Evolutionary conservation across 2,888 invertebrate genomes (phyloP).

Genomic region (Altica lythri): DNA sequence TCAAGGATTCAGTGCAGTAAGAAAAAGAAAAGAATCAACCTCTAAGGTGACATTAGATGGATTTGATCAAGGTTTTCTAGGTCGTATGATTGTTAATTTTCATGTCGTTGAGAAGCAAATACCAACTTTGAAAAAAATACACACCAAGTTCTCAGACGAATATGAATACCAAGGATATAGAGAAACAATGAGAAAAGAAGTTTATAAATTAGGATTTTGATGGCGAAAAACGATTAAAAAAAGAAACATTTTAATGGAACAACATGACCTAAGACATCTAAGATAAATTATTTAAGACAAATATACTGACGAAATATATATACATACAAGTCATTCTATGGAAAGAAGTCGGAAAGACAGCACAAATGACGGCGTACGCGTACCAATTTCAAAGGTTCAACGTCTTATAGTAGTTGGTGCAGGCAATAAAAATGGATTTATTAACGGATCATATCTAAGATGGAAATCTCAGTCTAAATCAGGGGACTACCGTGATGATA

Average conservation of each 20-base stretch:
- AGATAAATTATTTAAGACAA: no score
- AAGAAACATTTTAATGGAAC: neutral
- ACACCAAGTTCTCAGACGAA: no score
- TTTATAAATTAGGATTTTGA: neutral
- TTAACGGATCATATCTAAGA: no score
- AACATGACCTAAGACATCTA: neutral
- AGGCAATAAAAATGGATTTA: neutral
- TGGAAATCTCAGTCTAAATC: neutral
- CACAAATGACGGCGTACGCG: neutral
- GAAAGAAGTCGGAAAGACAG: neutral
- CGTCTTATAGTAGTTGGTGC: neutral
- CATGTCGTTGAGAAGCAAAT: no score
- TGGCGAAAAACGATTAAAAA: neutral
- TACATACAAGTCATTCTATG: neutral
- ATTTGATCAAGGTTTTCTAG: no score
- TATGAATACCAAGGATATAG: neutral
- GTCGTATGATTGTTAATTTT: no score
- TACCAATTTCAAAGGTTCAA: neutral
- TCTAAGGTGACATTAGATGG: neutral
- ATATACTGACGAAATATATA: neutral
- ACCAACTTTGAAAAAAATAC: no score
- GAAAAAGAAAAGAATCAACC: neutral
- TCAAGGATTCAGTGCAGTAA: neutral
- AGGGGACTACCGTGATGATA: neutral
- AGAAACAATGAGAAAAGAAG: neutral